phyloP scores from a whole-genome alignment of 2,888 invertebrate genomes.

The Agriopis leucophaearia region DNA sequence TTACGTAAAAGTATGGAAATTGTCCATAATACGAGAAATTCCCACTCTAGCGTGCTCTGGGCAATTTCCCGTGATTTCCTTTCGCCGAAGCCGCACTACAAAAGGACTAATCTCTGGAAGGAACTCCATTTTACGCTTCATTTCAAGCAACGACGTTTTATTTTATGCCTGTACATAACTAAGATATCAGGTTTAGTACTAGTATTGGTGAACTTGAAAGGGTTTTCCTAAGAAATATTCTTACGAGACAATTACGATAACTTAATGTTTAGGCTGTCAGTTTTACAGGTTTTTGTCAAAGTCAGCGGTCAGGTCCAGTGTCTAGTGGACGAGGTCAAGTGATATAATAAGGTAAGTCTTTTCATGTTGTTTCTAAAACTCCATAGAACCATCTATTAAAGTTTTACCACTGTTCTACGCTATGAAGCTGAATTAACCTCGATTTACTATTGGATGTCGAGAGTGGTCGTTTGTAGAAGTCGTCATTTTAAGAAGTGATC shows the following conservation, averaged over 20 bases:
- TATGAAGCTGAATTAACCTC: too few relatives aligned
- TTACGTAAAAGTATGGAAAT: conserved; percentile 26
- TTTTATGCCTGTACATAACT: conserved; percentile 54
- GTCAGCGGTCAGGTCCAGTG: background rate
- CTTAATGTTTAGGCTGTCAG: too few relatives aligned
- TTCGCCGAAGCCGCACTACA: conserved; percentile 58
- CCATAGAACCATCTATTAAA: too few relatives aligned
- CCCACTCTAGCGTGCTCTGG: conserved; percentile 54
- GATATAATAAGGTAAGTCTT: too few relatives aligned
- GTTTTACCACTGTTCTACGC: too few relatives aligned
- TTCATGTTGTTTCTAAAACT: too few relatives aligned
- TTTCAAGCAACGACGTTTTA: conserved; percentile 64
- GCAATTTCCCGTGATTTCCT: conserved; percentile 82
- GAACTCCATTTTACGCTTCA: conserved; percentile 80
- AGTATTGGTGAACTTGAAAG: background rate
- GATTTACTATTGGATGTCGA: too few relatives aligned
- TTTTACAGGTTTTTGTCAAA: background rate
- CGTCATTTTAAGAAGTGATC: too few relatives aligned
- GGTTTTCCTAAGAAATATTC: background rate
- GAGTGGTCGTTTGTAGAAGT: too few relatives aligned
- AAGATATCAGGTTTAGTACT: background rate
- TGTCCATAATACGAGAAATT: conserved; percentile 30
- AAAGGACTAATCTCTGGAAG: conserved; percentile 77
- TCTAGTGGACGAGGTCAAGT: too few relatives aligned
- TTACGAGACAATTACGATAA: too few relatives aligned